Conservation (phyloP, 2,888 invertebrate species). For the Brachynemurus nebulosus region DNA sequence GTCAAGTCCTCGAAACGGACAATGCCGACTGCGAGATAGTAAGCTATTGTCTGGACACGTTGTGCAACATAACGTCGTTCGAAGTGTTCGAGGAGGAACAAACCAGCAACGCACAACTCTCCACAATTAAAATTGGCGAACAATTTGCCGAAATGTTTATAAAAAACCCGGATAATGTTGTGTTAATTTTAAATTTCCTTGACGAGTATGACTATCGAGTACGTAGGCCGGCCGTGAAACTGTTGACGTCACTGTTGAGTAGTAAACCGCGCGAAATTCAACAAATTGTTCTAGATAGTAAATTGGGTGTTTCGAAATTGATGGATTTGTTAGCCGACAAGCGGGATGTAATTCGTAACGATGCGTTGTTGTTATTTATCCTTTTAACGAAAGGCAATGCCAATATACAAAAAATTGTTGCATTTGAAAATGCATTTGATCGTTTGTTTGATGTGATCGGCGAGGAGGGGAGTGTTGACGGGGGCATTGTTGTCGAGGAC, state of each 20-base stretch:
- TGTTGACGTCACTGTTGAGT: constrained; percentile 74
- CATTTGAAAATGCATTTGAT: constrained; percentile 98
- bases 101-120: constrained; percentile 36
- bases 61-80: constrained; percentile 78
- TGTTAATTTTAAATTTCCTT: constrained; percentile 64
- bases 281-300: constrained; percentile 74
- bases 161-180: constrained; percentile 74
- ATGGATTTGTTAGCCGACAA: constrained; percentile 93
- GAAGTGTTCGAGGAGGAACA: constrained; percentile 72
- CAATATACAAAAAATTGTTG: constrained; percentile 97
- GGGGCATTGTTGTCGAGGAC: constrained; percentile 97
- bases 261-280: constrained; percentile 80
- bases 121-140: constrained; percentile 61
- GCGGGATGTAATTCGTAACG: constrained; percentile 90
- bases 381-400: constrained; percentile 90
- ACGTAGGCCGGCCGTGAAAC: constrained; percentile 75
- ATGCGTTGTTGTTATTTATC: constrained; percentile 79
- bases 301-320: constrained; percentile 95
- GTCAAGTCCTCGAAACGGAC: constrained; percentile 76
- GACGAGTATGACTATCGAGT: constrained; percentile 95
- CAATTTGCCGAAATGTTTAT: constrained; percentile 97
- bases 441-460: constrained; percentile 83
- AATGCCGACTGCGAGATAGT: constrained; percentile 83
- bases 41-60: constrained; percentile 80
- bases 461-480: constrained; percentile 85